phyloP scores from a whole-genome alignment of 2,888 invertebrate species.

The Dynastes grantii region DNA sequence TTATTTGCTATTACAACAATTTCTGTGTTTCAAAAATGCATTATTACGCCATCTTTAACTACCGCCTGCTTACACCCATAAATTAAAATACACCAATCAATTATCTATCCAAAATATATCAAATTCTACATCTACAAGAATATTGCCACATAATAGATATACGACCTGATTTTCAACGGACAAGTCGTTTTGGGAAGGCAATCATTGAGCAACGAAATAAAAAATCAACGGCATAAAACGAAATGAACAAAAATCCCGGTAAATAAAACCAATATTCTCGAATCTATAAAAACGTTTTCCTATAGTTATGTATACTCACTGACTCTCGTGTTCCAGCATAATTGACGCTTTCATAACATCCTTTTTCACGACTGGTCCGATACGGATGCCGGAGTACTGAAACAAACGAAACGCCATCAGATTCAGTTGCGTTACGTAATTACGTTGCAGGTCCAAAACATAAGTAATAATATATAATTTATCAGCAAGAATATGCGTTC shows the following conservation, averaged over 20 bases:
- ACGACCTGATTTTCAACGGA: background rate
- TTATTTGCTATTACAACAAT: too few relatives aligned
- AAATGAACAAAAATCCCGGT: background rate
- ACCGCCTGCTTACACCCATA: too few relatives aligned
- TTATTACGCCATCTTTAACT: too few relatives aligned
- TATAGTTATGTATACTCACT: constrained; percentile 76
- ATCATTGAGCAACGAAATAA: background rate
- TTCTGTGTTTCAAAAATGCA: background rate
- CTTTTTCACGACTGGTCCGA: constrained; percentile 99
- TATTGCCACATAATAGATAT: too few relatives aligned
- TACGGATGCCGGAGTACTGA: constrained; percentile 97
- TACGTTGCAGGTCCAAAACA: background rate
- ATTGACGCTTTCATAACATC: constrained; percentile 99
- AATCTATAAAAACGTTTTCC: background rate
- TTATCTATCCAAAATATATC: background rate
- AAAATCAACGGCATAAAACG: background rate
- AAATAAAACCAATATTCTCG: constrained; percentile 20
- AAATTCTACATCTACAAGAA: background rate
- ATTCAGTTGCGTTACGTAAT: constrained; percentile 46
- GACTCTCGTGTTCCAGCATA: constrained; percentile 98
- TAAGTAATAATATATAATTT: constrained; percentile 7
- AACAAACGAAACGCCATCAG: constrained; percentile 66
- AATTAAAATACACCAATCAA: background rate
- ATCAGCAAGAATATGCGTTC: background rate
- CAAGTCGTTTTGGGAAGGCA: constrained; percentile 15